Percentiles rank a stretch among this genome's conserved stretches.
phyloP scores from a whole-genome alignment of 2,113 vertebrate species.

The Callipepla californica region DNA sequence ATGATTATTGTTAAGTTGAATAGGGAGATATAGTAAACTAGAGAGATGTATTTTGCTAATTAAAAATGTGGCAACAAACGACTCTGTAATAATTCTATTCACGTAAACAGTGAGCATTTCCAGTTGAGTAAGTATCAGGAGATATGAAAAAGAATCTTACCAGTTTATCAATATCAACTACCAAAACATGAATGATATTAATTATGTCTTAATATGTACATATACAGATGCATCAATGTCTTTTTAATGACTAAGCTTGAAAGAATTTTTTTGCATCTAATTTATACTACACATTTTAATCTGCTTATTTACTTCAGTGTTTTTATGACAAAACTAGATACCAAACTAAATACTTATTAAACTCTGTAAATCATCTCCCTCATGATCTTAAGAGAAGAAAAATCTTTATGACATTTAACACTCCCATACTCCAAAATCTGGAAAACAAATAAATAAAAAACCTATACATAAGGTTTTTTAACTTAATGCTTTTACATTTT shows the following conservation, averaged over 20 bases:
- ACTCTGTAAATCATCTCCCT: not conserved
- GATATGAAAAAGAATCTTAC: not conserved
- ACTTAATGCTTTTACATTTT: too few relatives aligned
- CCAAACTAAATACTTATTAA: slow-evolving; percentile 5
- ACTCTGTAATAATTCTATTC: not conserved
- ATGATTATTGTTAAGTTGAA: not conserved
- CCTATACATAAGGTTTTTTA: not conserved
- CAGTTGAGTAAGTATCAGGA: not conserved
- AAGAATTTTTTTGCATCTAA: not conserved
- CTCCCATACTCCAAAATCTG: not conserved
- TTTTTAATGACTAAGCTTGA: not conserved
- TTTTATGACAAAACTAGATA: slow-evolving; percentile 1
- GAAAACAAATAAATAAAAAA: not conserved
- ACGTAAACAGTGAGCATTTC: not conserved
- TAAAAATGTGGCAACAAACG: not conserved
- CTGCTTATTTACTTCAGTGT: not conserved
- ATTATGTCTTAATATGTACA: not conserved
- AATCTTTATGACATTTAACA: not conserved
- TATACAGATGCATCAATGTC: not conserved
- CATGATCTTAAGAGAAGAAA: not conserved
- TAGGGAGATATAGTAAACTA: not conserved
- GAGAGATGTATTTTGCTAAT: not conserved
- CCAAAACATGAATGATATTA: not conserved
- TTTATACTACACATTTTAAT: not conserved
- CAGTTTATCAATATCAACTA: not conserved